Conservation (phyloP, 2,888 invertebrate species). For the Lissonota sp. region DNA sequence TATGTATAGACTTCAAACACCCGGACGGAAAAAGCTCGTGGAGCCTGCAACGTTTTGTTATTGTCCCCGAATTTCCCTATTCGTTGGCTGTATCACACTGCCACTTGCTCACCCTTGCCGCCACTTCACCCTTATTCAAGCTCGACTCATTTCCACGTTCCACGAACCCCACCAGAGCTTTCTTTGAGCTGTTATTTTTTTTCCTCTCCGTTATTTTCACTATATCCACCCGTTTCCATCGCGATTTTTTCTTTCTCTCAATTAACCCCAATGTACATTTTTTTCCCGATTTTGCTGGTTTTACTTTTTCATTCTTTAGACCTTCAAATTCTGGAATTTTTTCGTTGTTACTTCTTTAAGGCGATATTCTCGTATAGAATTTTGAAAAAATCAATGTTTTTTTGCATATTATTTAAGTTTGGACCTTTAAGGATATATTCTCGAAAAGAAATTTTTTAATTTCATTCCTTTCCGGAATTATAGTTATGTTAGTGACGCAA, state of each 20-base stretch:
- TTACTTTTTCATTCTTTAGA: not conserved
- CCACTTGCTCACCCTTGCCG: slow-evolving; percentile 58
- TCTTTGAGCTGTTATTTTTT: slow-evolving; percentile 1
- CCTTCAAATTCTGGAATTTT: slow-evolving; percentile 20
- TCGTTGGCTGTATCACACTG: slow-evolving; percentile 34
- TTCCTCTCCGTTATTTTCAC: not conserved
- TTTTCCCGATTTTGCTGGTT: slow-evolving; percentile 32
- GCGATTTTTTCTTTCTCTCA: slow-evolving; percentile 52
- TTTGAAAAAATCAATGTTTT: too few relatives aligned
- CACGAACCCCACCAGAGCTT: slow-evolving; percentile 60
- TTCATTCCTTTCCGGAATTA: too few relatives aligned
- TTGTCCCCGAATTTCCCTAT: slow-evolving; percentile 60
- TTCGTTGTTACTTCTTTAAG: too few relatives aligned
- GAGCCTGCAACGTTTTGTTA: slow-evolving; percentile 49
- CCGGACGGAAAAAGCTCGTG: slow-evolving; percentile 13
- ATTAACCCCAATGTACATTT: slow-evolving; percentile 45
- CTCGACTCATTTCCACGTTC: slow-evolving; percentile 20
- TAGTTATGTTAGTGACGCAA: too few relatives aligned
- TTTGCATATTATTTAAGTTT: too few relatives aligned
- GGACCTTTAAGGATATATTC: too few relatives aligned
- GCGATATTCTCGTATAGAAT: too few relatives aligned
- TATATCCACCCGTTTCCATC: slow-evolving; percentile 45
- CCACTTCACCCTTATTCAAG: slow-evolving; percentile 35
- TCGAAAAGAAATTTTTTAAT: too few relatives aligned
- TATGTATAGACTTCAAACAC: slow-evolving; percentile 29